These are phyloP conservation scores for Dermochelys coriacea DNA, from an alignment of 2,797 vertebrate species.

Conservation along the genomic window DNA sequence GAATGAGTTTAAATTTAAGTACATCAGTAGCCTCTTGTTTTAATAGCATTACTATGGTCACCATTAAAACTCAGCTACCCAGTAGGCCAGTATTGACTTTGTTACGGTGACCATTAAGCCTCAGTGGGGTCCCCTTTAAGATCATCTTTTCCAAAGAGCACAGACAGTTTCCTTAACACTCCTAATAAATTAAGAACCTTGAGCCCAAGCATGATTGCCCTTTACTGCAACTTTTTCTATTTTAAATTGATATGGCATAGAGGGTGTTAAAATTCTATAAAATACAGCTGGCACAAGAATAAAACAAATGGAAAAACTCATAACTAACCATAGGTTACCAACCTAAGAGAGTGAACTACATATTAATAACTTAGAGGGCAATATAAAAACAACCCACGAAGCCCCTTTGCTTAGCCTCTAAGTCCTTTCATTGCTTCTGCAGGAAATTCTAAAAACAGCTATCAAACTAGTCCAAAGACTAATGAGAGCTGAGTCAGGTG, in stretches of 20 bases:
- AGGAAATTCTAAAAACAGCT: conserved; percentile 1
- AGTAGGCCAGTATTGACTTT: neutral
- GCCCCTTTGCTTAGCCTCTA: neutral
- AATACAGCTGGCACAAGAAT: neutral
- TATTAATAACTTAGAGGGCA: neutral
- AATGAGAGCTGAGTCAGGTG: conserved; percentile 1
- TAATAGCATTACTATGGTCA: neutral
- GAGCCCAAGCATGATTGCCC: conserved; percentile 27
- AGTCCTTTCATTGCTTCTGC: neutral
- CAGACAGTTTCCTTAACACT: conserved; percentile 48
- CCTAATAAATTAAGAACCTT: conserved; percentile 64
- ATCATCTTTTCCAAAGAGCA: neutral
- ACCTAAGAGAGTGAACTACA: neutral
- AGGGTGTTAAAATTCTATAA: neutral
- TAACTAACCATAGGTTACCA: neutral
- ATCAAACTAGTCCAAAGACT: conserved; percentile 8
- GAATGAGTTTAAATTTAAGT: neutral
- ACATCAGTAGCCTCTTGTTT: neutral
- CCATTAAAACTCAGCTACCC: neutral
- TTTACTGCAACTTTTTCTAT: conserved; percentile 41
- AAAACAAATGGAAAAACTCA: neutral
- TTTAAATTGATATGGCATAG: neutral
- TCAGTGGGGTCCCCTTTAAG: neutral
- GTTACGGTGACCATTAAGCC: neutral
- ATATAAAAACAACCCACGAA: neutral